Evolutionary conservation across 2,888 invertebrate genomes (phyloP).

Genomic region (Epinotia demarniana): DNA sequence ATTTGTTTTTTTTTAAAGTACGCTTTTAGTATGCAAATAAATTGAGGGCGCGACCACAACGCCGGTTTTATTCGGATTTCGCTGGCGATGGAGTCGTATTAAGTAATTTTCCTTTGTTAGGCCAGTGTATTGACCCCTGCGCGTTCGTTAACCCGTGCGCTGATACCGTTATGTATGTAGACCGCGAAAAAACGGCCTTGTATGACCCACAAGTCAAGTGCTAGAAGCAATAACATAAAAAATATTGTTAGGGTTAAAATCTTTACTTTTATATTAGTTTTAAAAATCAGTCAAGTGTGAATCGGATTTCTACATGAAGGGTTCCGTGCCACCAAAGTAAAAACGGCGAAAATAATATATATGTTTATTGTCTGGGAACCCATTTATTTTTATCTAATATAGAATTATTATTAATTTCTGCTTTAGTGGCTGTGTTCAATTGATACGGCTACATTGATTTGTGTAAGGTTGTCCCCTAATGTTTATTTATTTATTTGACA

Average conservation of each 20-base stretch:
- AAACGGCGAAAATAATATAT: too few relatives aligned
- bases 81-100: conserved; percentile 49
- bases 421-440: too few relatives aligned
- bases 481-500: too few relatives aligned
- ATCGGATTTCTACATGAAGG: too few relatives aligned
- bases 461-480: too few relatives aligned
- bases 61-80: conserved; percentile 49
- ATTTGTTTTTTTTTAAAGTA: conserved; percentile 47
- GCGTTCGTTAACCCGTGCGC: conserved; percentile 63
- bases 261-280: too few relatives aligned
- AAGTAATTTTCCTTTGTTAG: conserved; percentile 59
- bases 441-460: too few relatives aligned
- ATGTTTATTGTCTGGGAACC: too few relatives aligned
- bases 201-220: conserved; percentile 47
- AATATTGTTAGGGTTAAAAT: background rate
- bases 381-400: too few relatives aligned
- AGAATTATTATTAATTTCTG: too few relatives aligned
- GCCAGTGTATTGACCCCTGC: conserved; percentile 65
- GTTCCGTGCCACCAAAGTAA: too few relatives aligned
- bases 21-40: conserved; percentile 50
- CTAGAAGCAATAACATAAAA: conserved; percentile 28
- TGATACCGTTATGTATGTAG: conserved; percentile 62
- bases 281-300: too few relatives aligned
- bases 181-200: conserved; percentile 53
- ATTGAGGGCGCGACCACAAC: conserved; percentile 47